These are phyloP conservation scores for Bombyx mandarina DNA, from an alignment of 1,140 invertebrate genomes.

Conservation along the genomic window DNA sequence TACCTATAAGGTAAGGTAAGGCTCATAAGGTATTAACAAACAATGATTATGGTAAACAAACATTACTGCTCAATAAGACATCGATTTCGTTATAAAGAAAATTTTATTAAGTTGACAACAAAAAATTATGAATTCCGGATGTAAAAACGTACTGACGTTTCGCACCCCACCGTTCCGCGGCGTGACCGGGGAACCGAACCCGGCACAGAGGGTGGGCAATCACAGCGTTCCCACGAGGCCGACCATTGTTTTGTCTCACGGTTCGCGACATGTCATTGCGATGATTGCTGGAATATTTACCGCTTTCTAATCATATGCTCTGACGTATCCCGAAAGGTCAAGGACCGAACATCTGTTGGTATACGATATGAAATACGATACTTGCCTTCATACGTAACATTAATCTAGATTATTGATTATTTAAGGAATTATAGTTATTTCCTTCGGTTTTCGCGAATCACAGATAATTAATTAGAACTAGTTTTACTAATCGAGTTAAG, in stretches of 20 bases:
- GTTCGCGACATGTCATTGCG: constrained; percentile 50
- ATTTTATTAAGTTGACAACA: background rate
- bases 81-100: background rate
- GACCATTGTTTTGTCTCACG: constrained; percentile 46
- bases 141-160: constrained; percentile 34
- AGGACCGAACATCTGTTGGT: too few species aligned
- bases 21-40: too few species aligned
- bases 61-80: background rate
- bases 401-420: too few species aligned
- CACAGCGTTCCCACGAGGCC: constrained; percentile 47
- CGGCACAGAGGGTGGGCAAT: constrained; percentile 39
- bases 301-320: constrained; percentile 32
- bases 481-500: too few species aligned
- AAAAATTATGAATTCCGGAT: constrained; percentile 35
- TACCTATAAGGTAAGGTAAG: too few species aligned
- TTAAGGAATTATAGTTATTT: too few species aligned
- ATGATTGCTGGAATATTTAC: constrained; percentile 27
- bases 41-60: too few species aligned
- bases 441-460: too few species aligned
- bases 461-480: too few species aligned
- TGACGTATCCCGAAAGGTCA: too few species aligned
- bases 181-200: constrained; percentile 32
- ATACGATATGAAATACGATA: too few species aligned
- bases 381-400: too few species aligned
- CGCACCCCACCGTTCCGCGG: constrained; percentile 55